These are phyloP conservation scores for Telmatherina bonti DNA, from an alignment of 2,797 vertebrate species.

Conservation along the genomic window DNA sequence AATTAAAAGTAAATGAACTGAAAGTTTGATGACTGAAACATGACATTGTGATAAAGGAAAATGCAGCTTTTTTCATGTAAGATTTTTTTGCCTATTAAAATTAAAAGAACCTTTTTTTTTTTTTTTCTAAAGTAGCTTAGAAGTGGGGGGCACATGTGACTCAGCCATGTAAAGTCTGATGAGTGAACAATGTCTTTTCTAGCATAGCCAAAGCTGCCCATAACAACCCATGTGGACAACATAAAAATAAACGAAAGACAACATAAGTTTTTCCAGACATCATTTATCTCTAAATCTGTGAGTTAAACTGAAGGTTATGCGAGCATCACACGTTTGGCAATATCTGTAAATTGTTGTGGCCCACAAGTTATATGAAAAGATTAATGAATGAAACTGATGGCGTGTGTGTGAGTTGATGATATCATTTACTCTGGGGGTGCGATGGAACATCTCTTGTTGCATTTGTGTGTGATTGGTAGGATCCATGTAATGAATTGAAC, in stretches of 20 bases:
- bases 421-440: neutral
- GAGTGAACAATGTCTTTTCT: neutral
- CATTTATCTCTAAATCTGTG: neutral
- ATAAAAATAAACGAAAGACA: neutral
- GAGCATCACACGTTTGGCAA: neutral
- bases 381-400: conserved; percentile 8
- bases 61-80: neutral
- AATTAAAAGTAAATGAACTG: neutral
- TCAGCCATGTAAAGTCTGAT: neutral
- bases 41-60: neutral
- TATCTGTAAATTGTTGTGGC: neutral
- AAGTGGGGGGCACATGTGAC: neutral
- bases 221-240: neutral
- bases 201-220: neutral
- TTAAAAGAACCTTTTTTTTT: neutral
- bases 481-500: conserved; percentile 40
- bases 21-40: neutral
- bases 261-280: neutral
- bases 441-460: conserved; percentile 6
- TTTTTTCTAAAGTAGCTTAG: neutral
- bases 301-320: neutral
- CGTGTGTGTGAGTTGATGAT: conserved; percentile 10
- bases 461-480: conserved; percentile 23
- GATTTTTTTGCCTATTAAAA: neutral
- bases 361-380: neutral